A percentile compares a stretch with the other conserved stretches of the same genome.
These are phyloP conservation scores for Semotilus atromaculatus DNA, from an alignment of 2,797 vertebrate species.

Conservation along the genomic window DNA sequence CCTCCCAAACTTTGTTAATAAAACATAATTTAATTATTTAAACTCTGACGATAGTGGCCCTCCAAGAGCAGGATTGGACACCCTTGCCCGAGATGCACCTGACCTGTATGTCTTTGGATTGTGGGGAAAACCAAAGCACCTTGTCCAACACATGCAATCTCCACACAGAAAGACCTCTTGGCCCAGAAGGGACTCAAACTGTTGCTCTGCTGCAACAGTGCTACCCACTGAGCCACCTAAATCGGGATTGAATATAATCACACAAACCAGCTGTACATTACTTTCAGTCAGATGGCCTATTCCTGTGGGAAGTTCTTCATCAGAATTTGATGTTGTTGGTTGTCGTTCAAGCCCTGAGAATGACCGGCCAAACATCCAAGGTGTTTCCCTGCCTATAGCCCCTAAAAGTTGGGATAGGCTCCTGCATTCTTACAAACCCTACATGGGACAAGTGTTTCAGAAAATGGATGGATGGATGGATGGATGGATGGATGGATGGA, in stretches of 20 bases:
- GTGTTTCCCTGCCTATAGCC: not conserved
- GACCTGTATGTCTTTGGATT: not conserved
- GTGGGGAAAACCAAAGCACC: not conserved
- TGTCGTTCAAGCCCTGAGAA: not conserved
- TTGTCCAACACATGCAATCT: not conserved
- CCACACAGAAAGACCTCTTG: not conserved
- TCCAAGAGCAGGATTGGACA: not conserved
- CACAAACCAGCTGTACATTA: too few relatives aligned
- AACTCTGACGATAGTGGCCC: too few relatives aligned
- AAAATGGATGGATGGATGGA: not conserved
- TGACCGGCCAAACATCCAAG: not conserved
- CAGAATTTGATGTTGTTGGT: not conserved
- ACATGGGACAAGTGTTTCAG: not conserved
- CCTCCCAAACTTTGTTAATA: too few relatives aligned
- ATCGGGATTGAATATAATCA: too few relatives aligned
- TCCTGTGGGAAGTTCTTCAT: not conserved
- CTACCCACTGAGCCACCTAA: not conserved
- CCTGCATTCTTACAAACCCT: not conserved
- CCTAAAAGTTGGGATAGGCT: not conserved
- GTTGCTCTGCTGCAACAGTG: not conserved
- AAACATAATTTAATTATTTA: too few relatives aligned
- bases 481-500: not conserved
- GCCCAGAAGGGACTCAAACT: not conserved
- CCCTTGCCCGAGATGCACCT: not conserved
- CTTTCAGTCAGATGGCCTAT: not conserved